phyloP scores from a whole-genome alignment of 2,888 invertebrate genomes.

The Drosophila affinis region DNA sequence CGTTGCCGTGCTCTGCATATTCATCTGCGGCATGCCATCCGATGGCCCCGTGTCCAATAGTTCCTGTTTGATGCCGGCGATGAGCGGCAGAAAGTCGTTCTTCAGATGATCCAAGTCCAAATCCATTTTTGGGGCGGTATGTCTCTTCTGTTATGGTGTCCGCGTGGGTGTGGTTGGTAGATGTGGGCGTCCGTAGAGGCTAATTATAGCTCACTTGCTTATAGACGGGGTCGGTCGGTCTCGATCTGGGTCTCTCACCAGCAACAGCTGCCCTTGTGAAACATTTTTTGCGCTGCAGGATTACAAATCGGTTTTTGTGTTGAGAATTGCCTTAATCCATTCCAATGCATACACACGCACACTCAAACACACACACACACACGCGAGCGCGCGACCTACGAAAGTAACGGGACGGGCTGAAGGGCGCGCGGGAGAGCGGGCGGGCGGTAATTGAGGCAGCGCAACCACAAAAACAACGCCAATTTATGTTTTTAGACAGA shows the following conservation, averaged over 20 bases:
- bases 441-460: constrained; percentile 1
- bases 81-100: constrained; percentile 82
- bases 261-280: constrained; percentile 51
- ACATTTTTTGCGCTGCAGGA: constrained; percentile 52
- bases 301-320: constrained; percentile 11
- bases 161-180: constrained; percentile 7
- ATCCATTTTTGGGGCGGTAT: constrained; percentile 74
- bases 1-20: constrained; percentile 57
- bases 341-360: constrained; percentile 23
- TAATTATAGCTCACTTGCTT: constrained; percentile 53
- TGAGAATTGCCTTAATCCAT: constrained; percentile 29
- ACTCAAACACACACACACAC: constrained; percentile 27
- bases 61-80: constrained; percentile 83
- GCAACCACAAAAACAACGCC: constrained; percentile 44
- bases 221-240: constrained; percentile 24
- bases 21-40: constrained; percentile 72
- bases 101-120: constrained; percentile 83
- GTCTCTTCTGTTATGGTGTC: constrained; percentile 3
- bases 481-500: constrained; percentile 29
- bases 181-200: constrained; percentile 20
- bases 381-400: constrained; percentile 6
- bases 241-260: constrained; percentile 33
- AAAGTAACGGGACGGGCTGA: constrained; percentile 5
- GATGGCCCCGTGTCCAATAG: constrained; percentile 79
- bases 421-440: background rate